Percentiles rank a stretch among this genome's conserved stretches.
These are phyloP conservation scores for Calcarius lapponicus DNA, from an alignment of 2,797 vertebrate species.

Conservation along the genomic window DNA sequence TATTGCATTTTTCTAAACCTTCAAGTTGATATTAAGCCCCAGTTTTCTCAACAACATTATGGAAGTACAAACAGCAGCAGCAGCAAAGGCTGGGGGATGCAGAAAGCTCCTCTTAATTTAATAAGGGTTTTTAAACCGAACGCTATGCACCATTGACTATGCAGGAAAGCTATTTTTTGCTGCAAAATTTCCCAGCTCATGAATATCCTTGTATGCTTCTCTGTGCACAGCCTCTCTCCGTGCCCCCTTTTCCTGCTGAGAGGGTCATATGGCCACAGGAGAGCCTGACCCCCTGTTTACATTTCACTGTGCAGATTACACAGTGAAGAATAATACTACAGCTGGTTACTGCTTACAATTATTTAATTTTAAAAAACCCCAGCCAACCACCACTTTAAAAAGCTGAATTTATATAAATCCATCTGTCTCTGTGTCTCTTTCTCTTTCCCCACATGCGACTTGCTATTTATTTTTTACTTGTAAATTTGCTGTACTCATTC, in stretches of 20 bases:
- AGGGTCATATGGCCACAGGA: constrained; percentile 55
- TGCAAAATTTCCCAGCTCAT: constrained; percentile 38
- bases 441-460: not conserved
- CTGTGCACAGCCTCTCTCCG: constrained; percentile 21
- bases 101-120: constrained; percentile 65
- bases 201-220: constrained; percentile 12
- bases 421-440: not conserved
- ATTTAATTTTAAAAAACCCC: constrained; percentile 17
- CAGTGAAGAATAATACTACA: constrained; percentile 32
- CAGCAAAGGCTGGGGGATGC: not conserved
- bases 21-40: constrained; percentile 57
- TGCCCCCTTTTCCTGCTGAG: constrained; percentile 51
- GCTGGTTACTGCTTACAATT: constrained; percentile 26
- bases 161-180: constrained; percentile 52
- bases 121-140: constrained; percentile 54
- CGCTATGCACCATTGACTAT: constrained; percentile 64
- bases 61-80: constrained; percentile 52
- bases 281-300: constrained; percentile 35
- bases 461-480: constrained; percentile 16
- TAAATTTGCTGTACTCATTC: not conserved
- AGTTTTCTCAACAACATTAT: constrained; percentile 35
- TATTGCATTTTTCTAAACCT: constrained; percentile 69
- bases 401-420: constrained; percentile 25
- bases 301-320: constrained; percentile 55
- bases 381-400: not conserved